These are phyloP conservation scores for Drosophila ananassae DNA, from an alignment of 1,140 invertebrate genomes.

Conservation along the genomic window DNA sequence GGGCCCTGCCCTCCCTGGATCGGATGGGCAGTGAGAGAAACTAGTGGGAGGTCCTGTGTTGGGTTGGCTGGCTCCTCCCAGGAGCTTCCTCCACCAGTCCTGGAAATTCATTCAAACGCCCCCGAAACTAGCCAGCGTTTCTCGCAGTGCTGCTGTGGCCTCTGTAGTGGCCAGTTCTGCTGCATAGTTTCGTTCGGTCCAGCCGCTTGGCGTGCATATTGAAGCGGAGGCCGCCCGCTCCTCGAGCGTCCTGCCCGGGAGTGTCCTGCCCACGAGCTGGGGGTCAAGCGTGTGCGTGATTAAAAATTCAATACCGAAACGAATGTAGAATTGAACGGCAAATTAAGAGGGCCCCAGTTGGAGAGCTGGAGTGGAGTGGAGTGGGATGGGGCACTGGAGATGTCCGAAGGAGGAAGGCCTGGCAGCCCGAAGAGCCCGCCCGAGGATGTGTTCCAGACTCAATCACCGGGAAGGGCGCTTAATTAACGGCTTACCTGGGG, in stretches of 20 bases:
- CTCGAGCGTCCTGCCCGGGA: background rate
- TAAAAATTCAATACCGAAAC: constrained; percentile 82
- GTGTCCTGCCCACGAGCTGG: constrained; percentile 30
- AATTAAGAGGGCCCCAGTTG: constrained; percentile 61
- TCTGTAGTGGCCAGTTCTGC: constrained; percentile 15
- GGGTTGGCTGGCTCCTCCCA: no score
- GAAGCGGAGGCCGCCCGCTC: constrained; percentile 33
- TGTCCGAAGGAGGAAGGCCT: background rate
- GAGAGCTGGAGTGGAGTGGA: background rate
- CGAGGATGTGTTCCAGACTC: background rate
- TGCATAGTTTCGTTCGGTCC: constrained; percentile 54
- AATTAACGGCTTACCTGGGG: background rate
- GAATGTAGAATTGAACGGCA: constrained; percentile 77
- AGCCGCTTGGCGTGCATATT: constrained; percentile 68
- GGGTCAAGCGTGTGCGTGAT: constrained; percentile 68
- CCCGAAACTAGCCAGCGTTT: background rate
- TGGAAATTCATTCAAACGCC: no score
- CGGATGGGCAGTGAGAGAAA: constrained; percentile 16
- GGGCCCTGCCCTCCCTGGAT: constrained; percentile 30
- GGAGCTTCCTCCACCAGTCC: no score
- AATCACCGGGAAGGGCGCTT: background rate
- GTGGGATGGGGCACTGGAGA: background rate
- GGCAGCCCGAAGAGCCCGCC: no score
- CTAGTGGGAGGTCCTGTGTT: no score
- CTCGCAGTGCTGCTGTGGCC: constrained; percentile 2